Evolutionary conservation across 2,113 vertebrate species (phyloP), one percentile per base, ranked within the genome.

Genomic region (Burhinus bistriatus): DNA sequence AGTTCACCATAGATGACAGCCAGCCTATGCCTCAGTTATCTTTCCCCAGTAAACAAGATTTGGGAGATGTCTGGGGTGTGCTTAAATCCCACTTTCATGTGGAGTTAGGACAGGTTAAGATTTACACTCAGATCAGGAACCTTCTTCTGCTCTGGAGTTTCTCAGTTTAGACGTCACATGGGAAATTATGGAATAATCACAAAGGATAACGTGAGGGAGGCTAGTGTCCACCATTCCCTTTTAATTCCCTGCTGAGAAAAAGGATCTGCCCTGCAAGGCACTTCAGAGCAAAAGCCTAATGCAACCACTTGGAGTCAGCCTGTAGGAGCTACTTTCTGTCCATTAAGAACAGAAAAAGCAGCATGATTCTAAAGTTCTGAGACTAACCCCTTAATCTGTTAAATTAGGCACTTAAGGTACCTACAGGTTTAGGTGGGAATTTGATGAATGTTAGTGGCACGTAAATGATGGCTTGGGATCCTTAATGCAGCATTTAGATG

Each of bases 91-190:
- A 57, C 66, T 93, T 77, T 85, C 61, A 87, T 57, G 21, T 76
- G 44, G 73, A 79, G 29, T 89, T 84, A 84, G 73, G 73, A 92
- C 84, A 85, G 90, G 61, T 61, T 61, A 83, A 94, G 95, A 93
- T 91, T 96, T 96, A 94, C 87, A 85, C 17, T 34, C 40, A 49
- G 61, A 91, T 79, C 1, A 1, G 30, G 73, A 94, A 61, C 72
- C 47, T 94, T 71, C 45, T 91, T 57, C 72, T 87, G 55, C 38
- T 94, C 94, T 96, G 95, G 89, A 96, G 57, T 96, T 92, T 94
- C 78, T 96, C 96, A 94, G 27, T 95, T 87, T 59, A 40, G 61
- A 65, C 82, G 78, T 87, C 73, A 89, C 73, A 44, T 27, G 34
- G 62, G 91, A 61, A 93, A 80, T 76, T 65, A 61, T 32, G 66